These are phyloP conservation scores for Steatornis caripensis DNA, from an alignment of 2,113 vertebrate genomes.

Conservation along the genomic window DNA sequence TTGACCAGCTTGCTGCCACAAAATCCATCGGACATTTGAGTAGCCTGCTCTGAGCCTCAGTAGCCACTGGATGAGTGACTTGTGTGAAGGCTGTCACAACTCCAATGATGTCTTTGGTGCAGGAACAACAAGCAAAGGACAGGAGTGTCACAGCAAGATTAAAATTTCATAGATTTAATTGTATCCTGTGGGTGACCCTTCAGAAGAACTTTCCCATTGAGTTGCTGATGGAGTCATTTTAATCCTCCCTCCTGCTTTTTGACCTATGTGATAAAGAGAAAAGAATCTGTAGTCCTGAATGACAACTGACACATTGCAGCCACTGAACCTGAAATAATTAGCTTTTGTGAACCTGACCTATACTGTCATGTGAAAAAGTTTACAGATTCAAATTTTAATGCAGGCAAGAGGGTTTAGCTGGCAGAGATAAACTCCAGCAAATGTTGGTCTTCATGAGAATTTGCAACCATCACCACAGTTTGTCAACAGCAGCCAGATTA, in stretches of 20 bases:
- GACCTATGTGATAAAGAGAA: not conserved
- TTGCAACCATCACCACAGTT: not conserved
- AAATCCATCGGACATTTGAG: not conserved
- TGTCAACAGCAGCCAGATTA: not conserved
- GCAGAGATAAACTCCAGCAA: not conserved
- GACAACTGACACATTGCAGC: not conserved
- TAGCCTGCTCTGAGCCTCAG: not conserved
- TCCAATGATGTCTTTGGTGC: not conserved
- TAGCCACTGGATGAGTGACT: not conserved
- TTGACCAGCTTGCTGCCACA: not conserved
- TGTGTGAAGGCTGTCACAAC: rapidly evolving
- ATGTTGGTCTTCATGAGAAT: not conserved
- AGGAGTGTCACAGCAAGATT: not conserved
- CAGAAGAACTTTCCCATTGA: not conserved
- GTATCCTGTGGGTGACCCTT: not conserved
- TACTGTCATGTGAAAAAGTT: not conserved
- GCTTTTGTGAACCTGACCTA: not conserved
- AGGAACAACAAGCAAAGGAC: not conserved
- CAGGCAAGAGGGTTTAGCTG: not conserved
- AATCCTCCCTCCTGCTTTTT: not conserved
- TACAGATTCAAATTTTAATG: not conserved
- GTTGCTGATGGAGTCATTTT: not conserved
- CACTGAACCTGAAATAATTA: not conserved
- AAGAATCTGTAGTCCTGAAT: not conserved
- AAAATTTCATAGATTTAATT: not conserved